phyloP scores from a whole-genome alignment of 2,113 vertebrate genomes.

The Gavia stellata region DNA sequence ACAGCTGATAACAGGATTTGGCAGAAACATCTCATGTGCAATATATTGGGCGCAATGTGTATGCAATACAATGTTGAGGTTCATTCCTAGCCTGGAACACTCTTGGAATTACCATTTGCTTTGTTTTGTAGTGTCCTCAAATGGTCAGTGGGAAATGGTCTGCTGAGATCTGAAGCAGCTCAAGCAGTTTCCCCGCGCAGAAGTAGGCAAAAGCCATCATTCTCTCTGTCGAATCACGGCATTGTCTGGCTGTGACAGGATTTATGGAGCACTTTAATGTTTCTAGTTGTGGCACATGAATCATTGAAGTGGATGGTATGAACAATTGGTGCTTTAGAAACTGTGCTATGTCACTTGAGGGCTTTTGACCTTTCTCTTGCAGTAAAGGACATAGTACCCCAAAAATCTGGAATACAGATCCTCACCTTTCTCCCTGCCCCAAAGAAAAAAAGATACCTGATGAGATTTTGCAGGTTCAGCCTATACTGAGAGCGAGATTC shows the following conservation, averaged over 20 bases:
- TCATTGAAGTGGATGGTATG: not conserved
- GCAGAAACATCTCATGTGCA: not conserved
- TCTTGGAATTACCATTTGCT: fast-evolving
- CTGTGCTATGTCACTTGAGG: not conserved
- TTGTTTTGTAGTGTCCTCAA: not conserved
- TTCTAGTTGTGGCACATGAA: not conserved
- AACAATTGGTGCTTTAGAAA: not conserved
- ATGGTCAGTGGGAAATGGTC: not conserved
- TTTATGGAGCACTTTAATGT: not conserved
- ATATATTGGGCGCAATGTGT: not conserved
- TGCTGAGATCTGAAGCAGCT: not conserved
- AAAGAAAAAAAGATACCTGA: not conserved
- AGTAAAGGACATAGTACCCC: not conserved
- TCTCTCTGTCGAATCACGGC: not conserved
- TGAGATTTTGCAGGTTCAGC: not conserved
- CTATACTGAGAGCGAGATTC: not conserved
- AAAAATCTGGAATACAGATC: not conserved
- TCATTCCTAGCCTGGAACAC: not conserved
- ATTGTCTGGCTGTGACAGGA: not conserved
- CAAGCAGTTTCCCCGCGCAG: fast-evolving
- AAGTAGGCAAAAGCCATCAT: not conserved
- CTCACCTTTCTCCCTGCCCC: not conserved
- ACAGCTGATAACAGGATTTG: not conserved
- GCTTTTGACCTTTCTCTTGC: not conserved
- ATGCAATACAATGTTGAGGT: not conserved